A percentile compares a stretch with the other conserved stretches of the same genome.
Evolutionary conservation across 2,113 vertebrate species (phyloP).

Genomic region (Aplodontia rufa): DNA sequence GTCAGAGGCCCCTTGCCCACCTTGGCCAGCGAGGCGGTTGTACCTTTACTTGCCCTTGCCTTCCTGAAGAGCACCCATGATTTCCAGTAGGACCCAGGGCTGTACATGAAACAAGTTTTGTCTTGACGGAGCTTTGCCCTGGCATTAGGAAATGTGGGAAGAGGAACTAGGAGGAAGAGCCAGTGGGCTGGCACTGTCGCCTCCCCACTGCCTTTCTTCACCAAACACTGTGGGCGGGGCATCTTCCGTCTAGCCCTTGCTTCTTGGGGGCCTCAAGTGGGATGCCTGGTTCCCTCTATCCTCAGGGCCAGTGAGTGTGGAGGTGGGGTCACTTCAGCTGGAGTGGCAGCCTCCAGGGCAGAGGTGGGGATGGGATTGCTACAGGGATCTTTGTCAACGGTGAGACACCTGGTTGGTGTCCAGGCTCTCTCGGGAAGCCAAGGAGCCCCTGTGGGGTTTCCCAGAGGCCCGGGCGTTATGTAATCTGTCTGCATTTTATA

Average conservation of each 20-base stretch:
- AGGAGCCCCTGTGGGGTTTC: constrained; percentile 51
- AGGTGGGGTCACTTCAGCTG: neutral
- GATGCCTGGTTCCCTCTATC: neutral
- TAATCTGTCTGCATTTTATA: constrained; percentile 69
- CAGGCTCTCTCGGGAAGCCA: neutral
- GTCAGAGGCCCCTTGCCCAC: neutral
- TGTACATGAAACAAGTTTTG: neutral
- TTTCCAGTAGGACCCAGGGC: neutral
- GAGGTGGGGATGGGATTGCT: neutral
- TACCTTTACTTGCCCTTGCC: neutral
- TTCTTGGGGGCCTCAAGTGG: neutral
- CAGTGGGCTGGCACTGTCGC: neutral
- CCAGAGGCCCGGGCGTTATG: constrained; percentile 67
- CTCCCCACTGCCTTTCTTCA: neutral
- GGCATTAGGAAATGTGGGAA: neutral
- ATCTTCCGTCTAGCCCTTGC: neutral
- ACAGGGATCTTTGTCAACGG: neutral
- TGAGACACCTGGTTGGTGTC: constrained; percentile 47
- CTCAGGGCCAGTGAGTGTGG: neutral
- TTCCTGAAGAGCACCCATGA: neutral
- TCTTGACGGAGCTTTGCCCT: neutral
- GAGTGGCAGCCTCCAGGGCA: neutral
- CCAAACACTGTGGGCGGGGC: neutral
- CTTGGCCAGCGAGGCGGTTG: neutral
- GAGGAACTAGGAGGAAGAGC: neutral